Conservation (phyloP, 2,888 invertebrate genomes). For the Molanna angustata region DNA sequence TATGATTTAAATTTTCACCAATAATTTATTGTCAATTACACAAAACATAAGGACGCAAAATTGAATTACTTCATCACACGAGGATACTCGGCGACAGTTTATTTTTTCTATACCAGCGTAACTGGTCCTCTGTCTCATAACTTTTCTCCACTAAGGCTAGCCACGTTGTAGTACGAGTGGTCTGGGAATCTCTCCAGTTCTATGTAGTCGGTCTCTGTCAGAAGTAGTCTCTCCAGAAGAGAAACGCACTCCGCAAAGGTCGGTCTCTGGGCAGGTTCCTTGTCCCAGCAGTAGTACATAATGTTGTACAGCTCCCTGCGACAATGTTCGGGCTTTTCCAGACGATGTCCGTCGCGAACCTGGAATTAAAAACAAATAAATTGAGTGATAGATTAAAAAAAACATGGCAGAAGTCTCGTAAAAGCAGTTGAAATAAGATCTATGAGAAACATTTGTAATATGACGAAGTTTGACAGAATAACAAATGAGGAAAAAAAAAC, state of each 20-base stretch:
- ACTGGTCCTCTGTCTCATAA: too few species aligned
- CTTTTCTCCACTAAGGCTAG: constrained; percentile 82
- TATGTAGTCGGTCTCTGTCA: constrained; percentile 91
- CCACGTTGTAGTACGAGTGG: constrained; percentile 86
- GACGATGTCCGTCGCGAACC: constrained; percentile 84
- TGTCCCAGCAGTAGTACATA: constrained; percentile 96
- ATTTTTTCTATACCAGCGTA: too few species aligned
- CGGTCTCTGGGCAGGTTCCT: constrained; percentile 78
- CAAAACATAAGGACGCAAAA: too few species aligned
- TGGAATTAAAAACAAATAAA: constrained; percentile 38
- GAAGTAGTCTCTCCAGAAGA: constrained; percentile 77
- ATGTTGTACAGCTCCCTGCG: constrained; percentile 89
- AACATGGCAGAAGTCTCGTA: neutral
- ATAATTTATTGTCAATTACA: too few species aligned
- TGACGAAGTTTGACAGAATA: neutral
- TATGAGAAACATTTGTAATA: too few species aligned
- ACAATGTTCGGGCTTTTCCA: constrained; percentile 93
- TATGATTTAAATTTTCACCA: too few species aligned
- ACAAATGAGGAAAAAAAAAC: too few species aligned
- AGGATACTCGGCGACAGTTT: too few species aligned
- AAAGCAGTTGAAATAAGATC: neutral
- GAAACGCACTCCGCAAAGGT: constrained; percentile 79
- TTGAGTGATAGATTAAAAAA: constrained; percentile 2
- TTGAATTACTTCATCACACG: too few species aligned
- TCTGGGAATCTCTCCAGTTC: constrained; percentile 90